Percentiles rank a stretch among this genome's conserved stretches.
These are phyloP conservation scores for Drosophila greeni DNA, from an alignment of 2,888 invertebrate genomes.

Conservation along the genomic window DNA sequence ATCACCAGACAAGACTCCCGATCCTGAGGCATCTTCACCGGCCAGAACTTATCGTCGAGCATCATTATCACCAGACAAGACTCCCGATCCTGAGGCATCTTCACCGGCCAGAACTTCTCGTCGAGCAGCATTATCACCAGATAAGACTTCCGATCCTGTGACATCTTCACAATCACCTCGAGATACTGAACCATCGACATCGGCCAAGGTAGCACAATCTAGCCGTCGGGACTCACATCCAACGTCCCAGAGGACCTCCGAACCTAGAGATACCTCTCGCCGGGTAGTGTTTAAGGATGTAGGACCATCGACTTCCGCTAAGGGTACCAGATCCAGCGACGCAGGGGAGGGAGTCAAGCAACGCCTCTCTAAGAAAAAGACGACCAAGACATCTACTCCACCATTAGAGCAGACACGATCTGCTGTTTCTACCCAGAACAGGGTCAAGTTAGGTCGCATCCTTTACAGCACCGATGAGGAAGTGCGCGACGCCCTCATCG, in stretches of 20 bases:
- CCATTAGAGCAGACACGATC: not conserved
- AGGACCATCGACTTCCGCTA: not conserved
- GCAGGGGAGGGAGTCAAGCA: not conserved
- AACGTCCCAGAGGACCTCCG: not conserved
- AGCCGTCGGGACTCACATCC: not conserved
- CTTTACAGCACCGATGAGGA: constrained; percentile 62
- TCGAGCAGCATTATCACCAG: not conserved
- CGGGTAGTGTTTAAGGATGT: not conserved
- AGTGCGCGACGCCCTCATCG: constrained; percentile 63
- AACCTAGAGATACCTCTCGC: too few species aligned
- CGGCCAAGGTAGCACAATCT: not conserved
- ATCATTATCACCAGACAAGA: too few species aligned
- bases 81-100: too few species aligned
- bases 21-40: too few species aligned
- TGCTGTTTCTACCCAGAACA: not conserved
- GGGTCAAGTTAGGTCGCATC: constrained; percentile 38
- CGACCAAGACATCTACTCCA: not conserved
- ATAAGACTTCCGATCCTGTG: not conserved
- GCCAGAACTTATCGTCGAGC: too few species aligned
- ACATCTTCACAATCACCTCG: not conserved
- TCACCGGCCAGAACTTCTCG: not conserved
- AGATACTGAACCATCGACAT: not conserved
- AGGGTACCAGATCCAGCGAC: too few species aligned
- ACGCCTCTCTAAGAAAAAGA: not conserved
- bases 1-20: too few species aligned